Percentiles rank a stretch among this genome's conserved stretches.
These are phyloP conservation scores for Phacellophora camtschatica DNA, from an alignment of 30 jellyfish, hydroid and myxozoan species.

Conservation along the genomic window DNA sequence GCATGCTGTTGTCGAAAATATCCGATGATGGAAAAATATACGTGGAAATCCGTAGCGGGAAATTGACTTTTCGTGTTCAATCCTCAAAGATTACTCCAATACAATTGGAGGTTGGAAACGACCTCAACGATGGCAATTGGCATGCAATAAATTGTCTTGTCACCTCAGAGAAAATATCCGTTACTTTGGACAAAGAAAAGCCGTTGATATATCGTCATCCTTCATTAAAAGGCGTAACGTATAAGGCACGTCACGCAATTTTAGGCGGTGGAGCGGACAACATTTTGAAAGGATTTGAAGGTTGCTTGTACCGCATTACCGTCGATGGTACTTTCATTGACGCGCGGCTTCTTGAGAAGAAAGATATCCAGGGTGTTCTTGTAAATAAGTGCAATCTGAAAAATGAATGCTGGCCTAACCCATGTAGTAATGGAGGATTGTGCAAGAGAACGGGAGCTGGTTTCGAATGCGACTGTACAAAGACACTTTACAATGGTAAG, in stretches of 20 bases:
- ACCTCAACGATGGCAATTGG: slow-evolving; percentile 91
- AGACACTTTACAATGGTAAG: slow-evolving; percentile 71
- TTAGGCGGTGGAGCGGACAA: slow-evolving; percentile 99
- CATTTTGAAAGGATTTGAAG: slow-evolving; percentile 76
- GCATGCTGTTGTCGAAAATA: slow-evolving; percentile 73
- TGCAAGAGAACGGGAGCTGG: slow-evolving; percentile 61
- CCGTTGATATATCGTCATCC: slow-evolving; percentile 23
- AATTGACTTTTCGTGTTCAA: slow-evolving; percentile 64
- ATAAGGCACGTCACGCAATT: slow-evolving; percentile 61
- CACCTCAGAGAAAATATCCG: slow-evolving; percentile 19
- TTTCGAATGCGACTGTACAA: slow-evolving; percentile 78
- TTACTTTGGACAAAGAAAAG: slow-evolving; percentile 48
- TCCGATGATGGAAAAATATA: slow-evolving; percentile 71
- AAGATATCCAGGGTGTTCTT: slow-evolving; percentile 59
- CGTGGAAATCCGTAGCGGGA: slow-evolving; percentile 68
- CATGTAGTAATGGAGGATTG: slow-evolving; percentile 85
- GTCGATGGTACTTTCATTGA: slow-evolving; percentile 77
- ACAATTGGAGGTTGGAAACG: slow-evolving; percentile 45
- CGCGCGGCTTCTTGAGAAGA: slow-evolving; percentile 48
- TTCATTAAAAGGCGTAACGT: slow-evolving; percentile 32
- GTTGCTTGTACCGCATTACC: slow-evolving; percentile 82
- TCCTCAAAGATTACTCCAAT: slow-evolving; percentile 67
- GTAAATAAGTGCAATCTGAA: slow-evolving; percentile 48
- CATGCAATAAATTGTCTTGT: slow-evolving; percentile 82
- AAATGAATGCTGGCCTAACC: slow-evolving; percentile 91